Base-by-base conservation (phyloP, 2,888 invertebrate genomes). In the Rosalia funebris region DNA sequence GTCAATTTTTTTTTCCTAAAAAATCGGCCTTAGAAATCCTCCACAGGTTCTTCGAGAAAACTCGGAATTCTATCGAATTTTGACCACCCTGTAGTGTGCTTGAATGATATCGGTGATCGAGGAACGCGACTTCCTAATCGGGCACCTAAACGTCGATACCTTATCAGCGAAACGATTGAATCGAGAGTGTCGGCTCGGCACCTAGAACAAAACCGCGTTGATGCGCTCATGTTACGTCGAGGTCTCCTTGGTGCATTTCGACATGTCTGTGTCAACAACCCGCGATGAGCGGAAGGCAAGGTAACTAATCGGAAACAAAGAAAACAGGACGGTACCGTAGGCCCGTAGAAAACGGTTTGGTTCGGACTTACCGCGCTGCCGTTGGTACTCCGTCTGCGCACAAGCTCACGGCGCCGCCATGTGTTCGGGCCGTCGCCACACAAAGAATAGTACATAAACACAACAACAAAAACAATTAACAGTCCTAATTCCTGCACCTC, bases 361-460 rank as follows among this genome's bases (percentile, higher is more conserved):
- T 63, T 52, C 36, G 42, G 55, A 64, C 57, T 64, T 52, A 57
- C 46, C 60, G 54, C 36, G 58, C 57, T 41, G 19, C 15, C 31
- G 61, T 56, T 57, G 57, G 57, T 57, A 65, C 60, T 46, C 57
- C 47, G 41, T 34, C 63, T 71, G 76, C 76, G 77, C 77, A 66
- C 62, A 63, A 63, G 66, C 64, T 74, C 74, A 76, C 77, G 75
- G 81, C 81, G 81, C 81, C 80, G 78, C 81, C 82, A 82, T 82
- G 82, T 77, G 80, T 78, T 77, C 72, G 69, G 68, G 62, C 60
- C 71, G 71, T 61, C 59, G 71, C 66, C 69, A 75, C 70, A 76
- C 73, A 73, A 72, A 72, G 70, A 68, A 63, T 56, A 50, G 66
- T 65, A 72, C 68, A 61, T 69, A 70, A 70, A 71, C 68, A 69